Conservation (phyloP, 2,888 invertebrate genomes). For the Drosophila rellima region DNA sequence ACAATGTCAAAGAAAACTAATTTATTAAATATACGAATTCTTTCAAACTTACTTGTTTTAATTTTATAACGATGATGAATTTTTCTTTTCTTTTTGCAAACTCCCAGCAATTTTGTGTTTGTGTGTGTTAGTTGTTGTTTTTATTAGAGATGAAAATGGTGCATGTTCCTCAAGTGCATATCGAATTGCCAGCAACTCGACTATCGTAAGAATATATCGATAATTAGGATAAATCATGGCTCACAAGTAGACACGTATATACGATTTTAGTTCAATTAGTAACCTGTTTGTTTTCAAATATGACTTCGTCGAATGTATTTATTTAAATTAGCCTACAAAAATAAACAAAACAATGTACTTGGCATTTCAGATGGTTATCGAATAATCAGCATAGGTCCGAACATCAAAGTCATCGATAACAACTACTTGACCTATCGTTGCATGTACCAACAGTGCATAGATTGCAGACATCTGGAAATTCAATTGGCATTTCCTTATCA, state of each 20-base stretch:
- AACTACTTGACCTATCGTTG: neutral
- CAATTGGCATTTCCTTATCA: neutral
- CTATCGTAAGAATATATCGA: neutral
- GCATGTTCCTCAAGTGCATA: neutral
- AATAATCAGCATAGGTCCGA: neutral
- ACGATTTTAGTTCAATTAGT: neutral
- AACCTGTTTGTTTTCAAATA: neutral
- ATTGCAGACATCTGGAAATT: neutral
- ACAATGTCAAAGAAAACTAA: constrained; percentile 30
- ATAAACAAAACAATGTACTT: neutral
- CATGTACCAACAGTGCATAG: neutral
- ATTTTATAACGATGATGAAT: neutral
- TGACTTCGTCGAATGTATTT: neutral
- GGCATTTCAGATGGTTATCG: neutral
- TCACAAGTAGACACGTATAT: neutral
- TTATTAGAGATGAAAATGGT: constrained; percentile 18
- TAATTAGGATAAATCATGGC: neutral
- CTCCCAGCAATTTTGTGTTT: constrained; percentile 5
- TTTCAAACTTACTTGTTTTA: constrained; percentile 45
- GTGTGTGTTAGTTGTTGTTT: constrained; percentile 18
- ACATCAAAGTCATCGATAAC: neutral
- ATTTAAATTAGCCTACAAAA: neutral
- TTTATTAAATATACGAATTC: neutral
- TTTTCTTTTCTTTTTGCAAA: constrained; percentile 3
- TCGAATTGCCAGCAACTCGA: neutral